Base-by-base conservation (phyloP, 2,888 invertebrate species). In the Danaus chrysippus region DNA sequence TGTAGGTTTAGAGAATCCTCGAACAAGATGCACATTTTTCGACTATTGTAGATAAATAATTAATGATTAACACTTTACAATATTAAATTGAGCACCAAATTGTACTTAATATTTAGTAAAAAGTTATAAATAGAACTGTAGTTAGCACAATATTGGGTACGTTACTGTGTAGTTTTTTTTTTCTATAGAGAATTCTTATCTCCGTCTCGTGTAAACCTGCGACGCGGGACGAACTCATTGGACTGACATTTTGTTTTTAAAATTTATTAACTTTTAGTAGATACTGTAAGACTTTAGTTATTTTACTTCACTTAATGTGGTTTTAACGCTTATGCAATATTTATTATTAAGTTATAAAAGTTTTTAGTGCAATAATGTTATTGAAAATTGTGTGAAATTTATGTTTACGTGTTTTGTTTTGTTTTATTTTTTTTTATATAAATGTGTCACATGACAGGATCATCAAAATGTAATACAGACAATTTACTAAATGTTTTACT, bases 91-190 rank as follows among this genome's bases (percentile, higher is more conserved):
- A 91, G 90, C 90, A 91, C 90, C 90, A 90, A 91, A 90, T 90
- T 85, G 90, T 91, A 91, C 90, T 91, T 91, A 90, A 87, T 88
- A 84, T 86, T 89, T 89, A 90, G 87, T 86, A 84, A 90, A 89
- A 88, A 86, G 79, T 88, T 85, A 75, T 72, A 72, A 63, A 70
- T 74, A 76, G 75, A 71, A 68, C 67, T 68, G 76, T 81, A 83
- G 81, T 75, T 82, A 82, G 81, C 81, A 77, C 79, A 81, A 80
- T 78, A 72, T 78, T 83, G 78, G 77, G 73, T 81, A 79, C 73
- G 77, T 78, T 77, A 72, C 55, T 59, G 65, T 54, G 56, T 71
- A 70, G 68, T 68, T 72, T 67, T 6, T 67, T 6, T 23, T 68
- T 70, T 64, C 68, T 74, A 74, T 73, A 75, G 75, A 71, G 76